Evolutionary conservation across 2,113 vertebrate species (phyloP).

Genomic region (Vanacampus margaritifer): DNA sequence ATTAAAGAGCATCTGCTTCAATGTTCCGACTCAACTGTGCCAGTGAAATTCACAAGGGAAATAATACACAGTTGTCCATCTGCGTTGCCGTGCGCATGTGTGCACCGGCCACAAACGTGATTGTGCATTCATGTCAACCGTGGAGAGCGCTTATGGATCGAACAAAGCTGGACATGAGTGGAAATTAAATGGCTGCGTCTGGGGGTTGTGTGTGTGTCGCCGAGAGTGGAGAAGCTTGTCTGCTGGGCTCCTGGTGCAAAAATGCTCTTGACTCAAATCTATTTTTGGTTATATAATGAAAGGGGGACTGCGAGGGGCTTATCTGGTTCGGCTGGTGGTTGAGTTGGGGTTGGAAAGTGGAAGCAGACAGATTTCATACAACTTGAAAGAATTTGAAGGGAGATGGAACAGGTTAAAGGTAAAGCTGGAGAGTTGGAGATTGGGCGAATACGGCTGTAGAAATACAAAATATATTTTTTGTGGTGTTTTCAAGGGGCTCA

Average conservation of each 20-base stretch:
- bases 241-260: constrained; percentile 34
- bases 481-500: background rate
- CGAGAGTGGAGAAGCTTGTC: constrained; percentile 47
- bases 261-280: constrained; percentile 53
- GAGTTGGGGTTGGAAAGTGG: constrained; percentile 8
- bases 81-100: constrained; percentile 15
- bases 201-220: constrained; percentile 46
- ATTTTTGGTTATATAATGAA: constrained; percentile 63
- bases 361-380: background rate
- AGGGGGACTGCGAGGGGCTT: constrained; percentile 44
- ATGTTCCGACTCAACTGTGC: constrained; percentile 59
- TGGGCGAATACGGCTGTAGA: background rate
- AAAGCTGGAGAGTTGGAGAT: background rate
- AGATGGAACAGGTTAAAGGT: background rate
- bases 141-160: constrained; percentile 47
- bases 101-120: constrained; percentile 22
- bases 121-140: constrained; percentile 24
- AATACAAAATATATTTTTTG: background rate
- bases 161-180: constrained; percentile 39
- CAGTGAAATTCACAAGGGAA: constrained; percentile 58
- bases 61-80: constrained; percentile 54
- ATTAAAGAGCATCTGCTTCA: constrained; percentile 72
- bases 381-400: background rate
- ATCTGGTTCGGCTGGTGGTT: constrained; percentile 36
- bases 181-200: constrained; percentile 57